Evolutionary conservation across 2,113 vertebrate genomes (phyloP), one percentile per base, ranked within the genome.

Genomic region (Aphelocoma coerulescens): DNA sequence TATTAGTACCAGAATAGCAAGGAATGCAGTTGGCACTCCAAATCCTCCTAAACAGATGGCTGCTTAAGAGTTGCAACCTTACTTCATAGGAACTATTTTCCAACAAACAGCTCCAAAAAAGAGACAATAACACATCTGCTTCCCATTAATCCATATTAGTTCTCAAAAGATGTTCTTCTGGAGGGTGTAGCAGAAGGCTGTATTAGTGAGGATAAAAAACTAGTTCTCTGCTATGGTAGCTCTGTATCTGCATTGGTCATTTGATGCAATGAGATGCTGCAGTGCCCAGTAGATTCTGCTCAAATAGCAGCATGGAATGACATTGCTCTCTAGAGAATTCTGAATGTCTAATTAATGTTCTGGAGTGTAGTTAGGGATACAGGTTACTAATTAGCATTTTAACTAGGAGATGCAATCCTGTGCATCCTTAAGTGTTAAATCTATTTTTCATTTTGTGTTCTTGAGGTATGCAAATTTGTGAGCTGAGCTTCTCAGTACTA

Each of bases 301-400:
- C 82, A 93, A 93, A 85, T 95, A 81, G 91, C 93, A 94, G 81
- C 81, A 73, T 44, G 89, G 89, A 91, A 79, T 91, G 88, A 93
- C 89, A 93, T 71, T 80, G 63, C 88, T 94, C 82, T 83, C 91
- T 58, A 76, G 94, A 91, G 90, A 79, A 79, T 94, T 89, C 85
- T 63, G 54, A 88, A 85, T 94, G 89, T 91, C 94, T 95, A 96
- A 95, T 95, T 92, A 95, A 95, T 35, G 59, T 82, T 93, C 84
- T 91, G 68, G 54, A 93, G n/a, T 61, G 78, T 92, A 89, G 86
- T 94, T 85, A 94, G 77, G 89, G 93, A 95, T 97, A 96, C 73
- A 89, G 57, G 93, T 95, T 94, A 96, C 95, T 86, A 90, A 94
- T 95, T 91, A 95, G 89, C 93, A 97, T 95, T 96, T 91, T 93